A percentile compares a stretch with the other conserved stretches of the same genome.
phyloP scores from a whole-genome alignment of 2,113 vertebrate genomes.

The Anoura caudifer region DNA sequence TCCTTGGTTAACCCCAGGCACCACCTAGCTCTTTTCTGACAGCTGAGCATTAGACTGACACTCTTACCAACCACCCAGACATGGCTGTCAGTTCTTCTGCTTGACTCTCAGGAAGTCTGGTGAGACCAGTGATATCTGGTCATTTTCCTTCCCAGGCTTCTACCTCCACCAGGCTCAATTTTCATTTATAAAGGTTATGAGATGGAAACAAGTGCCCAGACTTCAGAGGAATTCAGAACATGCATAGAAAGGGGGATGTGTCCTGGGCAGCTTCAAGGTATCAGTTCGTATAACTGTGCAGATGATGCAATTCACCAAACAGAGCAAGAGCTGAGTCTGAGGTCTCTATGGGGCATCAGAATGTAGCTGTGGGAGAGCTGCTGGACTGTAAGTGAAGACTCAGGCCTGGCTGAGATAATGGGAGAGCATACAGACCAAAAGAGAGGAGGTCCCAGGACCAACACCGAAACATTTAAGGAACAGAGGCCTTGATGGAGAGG shows the following conservation, averaged over 20 bases:
- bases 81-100: not conserved
- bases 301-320: not conserved
- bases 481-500: too few relatives aligned
- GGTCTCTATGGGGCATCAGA: not conserved
- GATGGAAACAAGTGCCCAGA: not conserved
- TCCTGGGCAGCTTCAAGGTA: not conserved
- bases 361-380: not conserved
- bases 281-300: not conserved
- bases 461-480: not conserved
- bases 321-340: not conserved
- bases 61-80: fast-evolving
- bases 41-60: not conserved
- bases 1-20: not conserved
- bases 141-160: not conserved
- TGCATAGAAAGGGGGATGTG: not conserved
- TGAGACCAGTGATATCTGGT: not conserved
- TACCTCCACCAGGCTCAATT: not conserved
- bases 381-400: not conserved
- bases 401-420: not conserved
- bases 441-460: not conserved
- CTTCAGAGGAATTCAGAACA: not conserved
- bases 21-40: not conserved
- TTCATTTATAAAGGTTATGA: not conserved
- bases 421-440: not conserved
- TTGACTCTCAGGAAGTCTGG: not conserved